Percentiles rank a stretch among this genome's conserved stretches.
These are phyloP conservation scores for Drosophila nigromelanica DNA, from an alignment of 1,140 invertebrate genomes.

Conservation along the genomic window DNA sequence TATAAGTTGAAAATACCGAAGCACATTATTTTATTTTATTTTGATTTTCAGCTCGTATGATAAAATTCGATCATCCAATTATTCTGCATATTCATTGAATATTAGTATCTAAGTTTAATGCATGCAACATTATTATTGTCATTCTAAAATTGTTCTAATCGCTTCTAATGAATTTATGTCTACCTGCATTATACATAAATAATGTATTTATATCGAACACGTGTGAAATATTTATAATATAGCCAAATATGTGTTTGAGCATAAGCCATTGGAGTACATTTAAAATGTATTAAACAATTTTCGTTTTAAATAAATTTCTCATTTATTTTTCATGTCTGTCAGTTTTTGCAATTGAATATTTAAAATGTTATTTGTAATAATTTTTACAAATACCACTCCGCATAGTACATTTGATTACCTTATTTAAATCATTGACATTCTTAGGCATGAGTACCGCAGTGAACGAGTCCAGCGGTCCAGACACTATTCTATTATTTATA, in stretches of 20 bases:
- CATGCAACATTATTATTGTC: too few relatives aligned
- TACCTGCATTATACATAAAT: neutral
- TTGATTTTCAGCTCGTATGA: too few relatives aligned
- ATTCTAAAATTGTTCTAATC: too few relatives aligned
- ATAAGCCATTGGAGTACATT: neutral
- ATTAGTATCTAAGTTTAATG: too few relatives aligned
- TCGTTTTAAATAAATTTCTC: neutral
- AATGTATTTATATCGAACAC: conserved; percentile 4
- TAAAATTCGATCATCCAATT: too few relatives aligned
- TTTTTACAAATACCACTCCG: neutral
- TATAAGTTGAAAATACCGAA: too few relatives aligned
- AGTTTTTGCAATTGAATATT: neutral
- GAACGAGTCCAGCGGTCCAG: conserved; percentile 76
- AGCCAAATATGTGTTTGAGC: neutral
- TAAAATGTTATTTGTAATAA: neutral
- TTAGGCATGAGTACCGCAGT: conserved; percentile 75
- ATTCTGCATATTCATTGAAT: too few relatives aligned
- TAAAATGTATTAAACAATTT: neutral
- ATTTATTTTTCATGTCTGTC: neutral
- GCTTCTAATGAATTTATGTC: too few relatives aligned
- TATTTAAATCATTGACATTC: conserved; percentile 75
- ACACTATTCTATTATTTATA: conserved; percentile 80
- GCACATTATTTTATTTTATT: too few relatives aligned
- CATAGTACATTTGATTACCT: conserved; percentile 49
- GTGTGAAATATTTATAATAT: neutral